Percentiles rank a stretch among this genome's conserved stretches.
These are phyloP conservation scores for Ephestia elutella DNA, from an alignment of 1,140 invertebrate species.

Conservation along the genomic window DNA sequence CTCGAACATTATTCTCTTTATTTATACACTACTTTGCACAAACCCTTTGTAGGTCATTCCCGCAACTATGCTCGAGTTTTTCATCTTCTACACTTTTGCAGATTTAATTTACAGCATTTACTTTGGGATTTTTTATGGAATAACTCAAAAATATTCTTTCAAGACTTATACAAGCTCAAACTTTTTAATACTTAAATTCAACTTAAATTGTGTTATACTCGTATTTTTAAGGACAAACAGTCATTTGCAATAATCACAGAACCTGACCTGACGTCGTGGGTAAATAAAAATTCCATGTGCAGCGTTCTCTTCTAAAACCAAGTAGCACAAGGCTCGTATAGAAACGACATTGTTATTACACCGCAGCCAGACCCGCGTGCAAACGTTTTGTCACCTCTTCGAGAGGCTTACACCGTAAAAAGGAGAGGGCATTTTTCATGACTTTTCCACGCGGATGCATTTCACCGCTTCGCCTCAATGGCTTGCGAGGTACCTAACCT, in stretches of 20 bases:
- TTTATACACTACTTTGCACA: background rate
- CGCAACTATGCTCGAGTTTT: background rate
- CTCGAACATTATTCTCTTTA: background rate
- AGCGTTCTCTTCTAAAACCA: background rate
- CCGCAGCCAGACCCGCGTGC: slow-evolving; percentile 22
- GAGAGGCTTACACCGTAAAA: slow-evolving; percentile 39
- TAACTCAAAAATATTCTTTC: no score
- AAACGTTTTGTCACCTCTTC: slow-evolving; percentile 44
- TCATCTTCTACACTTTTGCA: no score
- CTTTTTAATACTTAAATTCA: no score
- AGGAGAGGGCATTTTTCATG: slow-evolving; percentile 47
- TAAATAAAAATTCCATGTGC: no score
- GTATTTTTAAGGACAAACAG: no score
- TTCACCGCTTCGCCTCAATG: slow-evolving; percentile 47
- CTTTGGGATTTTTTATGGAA: no score
- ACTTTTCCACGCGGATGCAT: slow-evolving; percentile 50
- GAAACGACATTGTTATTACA: slow-evolving; percentile 35
- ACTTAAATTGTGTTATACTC: no score
- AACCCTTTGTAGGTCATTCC: background rate
- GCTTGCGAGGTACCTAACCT: slow-evolving; percentile 38
- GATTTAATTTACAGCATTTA: no score
- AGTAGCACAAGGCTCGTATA: background rate
- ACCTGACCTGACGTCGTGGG: no score
- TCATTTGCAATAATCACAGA: no score
- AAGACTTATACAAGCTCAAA: no score